Base-by-base conservation (phyloP, 2,113 vertebrate species). In the Danio rerio region DNA sequence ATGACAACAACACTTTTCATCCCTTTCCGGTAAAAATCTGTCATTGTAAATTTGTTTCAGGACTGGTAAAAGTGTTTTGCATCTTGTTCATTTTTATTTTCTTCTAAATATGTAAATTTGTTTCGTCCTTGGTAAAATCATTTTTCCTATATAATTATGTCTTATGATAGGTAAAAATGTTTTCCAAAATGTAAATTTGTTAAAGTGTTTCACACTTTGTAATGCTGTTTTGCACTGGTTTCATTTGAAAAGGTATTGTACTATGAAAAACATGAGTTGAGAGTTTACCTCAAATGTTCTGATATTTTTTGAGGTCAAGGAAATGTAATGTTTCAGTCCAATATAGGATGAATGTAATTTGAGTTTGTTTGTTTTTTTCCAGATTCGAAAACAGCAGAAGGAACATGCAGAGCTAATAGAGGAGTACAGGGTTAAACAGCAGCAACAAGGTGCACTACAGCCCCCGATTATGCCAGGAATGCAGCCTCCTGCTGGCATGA, bases 371-470 rank as follows among this genome's bases (percentile, higher is more conserved):
- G 9, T 66, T 6, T 40, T 10, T 74, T 2, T 85, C 82, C 72
- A 99, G 98, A 98, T 99, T 75, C 96, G 98, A 47, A 99, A 99
- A 87, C 98, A 99, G 75, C 98, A 99, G 93, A 99, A 99, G 55
- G 98, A 99, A 73, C 98, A 99, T 0, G 96, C 97, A 0, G 98
- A 99, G 63, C 93, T 99, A 2, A 99, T 99, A 11, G 98, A 99
- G 86, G 97, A 99, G 47, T 99, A 99, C 80, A 89, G 96, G 16
- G 95, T 96, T 81, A 99, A 98, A 84, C 97, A 98, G 88, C 96
- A 97, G 81, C 95, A 66, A 15, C 62, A 96, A 83, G 94, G 93
- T 20, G 87, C 94, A 86, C 89, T 94, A 62, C 93, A 95, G 0
- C 94, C 96, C 13, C 1, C 91, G 0, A 86, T 94, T 8, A 92